phyloP scores from a whole-genome alignment of 2,797 vertebrate species.

The Rhadinocentrus ornatus region DNA sequence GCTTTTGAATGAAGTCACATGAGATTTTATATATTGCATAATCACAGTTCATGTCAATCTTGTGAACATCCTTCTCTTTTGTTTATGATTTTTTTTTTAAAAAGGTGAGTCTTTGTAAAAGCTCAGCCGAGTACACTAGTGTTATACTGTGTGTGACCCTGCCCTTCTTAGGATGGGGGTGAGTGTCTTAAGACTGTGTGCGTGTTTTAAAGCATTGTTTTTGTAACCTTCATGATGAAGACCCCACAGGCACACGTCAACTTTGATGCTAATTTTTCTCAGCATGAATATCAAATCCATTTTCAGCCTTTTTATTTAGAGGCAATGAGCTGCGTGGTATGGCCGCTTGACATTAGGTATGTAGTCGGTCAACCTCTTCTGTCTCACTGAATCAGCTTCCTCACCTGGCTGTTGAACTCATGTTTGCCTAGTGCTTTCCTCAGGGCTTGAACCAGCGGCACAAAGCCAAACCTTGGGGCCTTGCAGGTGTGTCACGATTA shows the following conservation, averaged over 20 bases:
- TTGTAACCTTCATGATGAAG: constrained; percentile 63
- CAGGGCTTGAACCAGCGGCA: constrained; percentile 59
- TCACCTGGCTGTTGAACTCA: constrained; percentile 75
- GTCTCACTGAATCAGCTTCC: constrained; percentile 60
- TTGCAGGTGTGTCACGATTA: constrained; percentile 78
- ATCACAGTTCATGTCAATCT: neutral
- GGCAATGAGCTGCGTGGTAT: constrained; percentile 55
- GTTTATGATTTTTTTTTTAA: neutral
- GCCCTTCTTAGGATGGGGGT: constrained; percentile 1
- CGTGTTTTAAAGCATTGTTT: constrained; percentile 28
- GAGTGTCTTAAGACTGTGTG: constrained; percentile 2
- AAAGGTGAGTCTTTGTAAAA: constrained; percentile 15
- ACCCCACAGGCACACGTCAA: constrained; percentile 60
- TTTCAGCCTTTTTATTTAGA: constrained; percentile 59
- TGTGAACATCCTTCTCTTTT: neutral
- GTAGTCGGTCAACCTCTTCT: constrained; percentile 49
- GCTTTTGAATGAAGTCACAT: neutral
- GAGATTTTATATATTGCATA: neutral
- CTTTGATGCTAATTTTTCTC: constrained; percentile 68
- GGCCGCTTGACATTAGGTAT: constrained; percentile 33
- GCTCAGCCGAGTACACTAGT: neutral
- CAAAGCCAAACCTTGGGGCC: constrained; percentile 70
- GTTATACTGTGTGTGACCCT: constrained; percentile 23
- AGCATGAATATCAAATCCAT: constrained; percentile 65
- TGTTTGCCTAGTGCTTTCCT: constrained; percentile 72